Conservation (phyloP, 2,113 vertebrate species). For the Chelonoidis abingdonii region DNA sequence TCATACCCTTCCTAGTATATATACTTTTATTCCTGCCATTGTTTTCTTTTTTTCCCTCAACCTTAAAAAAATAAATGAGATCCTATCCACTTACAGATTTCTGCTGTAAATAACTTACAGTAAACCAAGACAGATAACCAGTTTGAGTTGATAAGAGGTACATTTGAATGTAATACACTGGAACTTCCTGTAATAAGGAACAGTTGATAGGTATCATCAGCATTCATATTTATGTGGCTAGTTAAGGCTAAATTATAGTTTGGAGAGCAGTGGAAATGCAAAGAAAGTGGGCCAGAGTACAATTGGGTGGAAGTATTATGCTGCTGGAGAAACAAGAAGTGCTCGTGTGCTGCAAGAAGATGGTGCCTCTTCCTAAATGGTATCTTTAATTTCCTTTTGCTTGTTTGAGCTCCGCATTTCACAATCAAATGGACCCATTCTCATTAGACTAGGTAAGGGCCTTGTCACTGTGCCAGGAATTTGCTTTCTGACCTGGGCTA, state of each 20-base stretch:
- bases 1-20: neutral
- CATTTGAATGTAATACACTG: neutral
- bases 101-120: neutral
- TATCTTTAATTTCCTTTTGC: neutral
- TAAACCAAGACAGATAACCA: neutral
- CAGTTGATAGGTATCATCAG: constrained; percentile 2
- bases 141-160: neutral
- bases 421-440: neutral
- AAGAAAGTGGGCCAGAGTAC: fast-evolving
- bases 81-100: neutral
- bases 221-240: neutral
- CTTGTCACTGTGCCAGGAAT: neutral
- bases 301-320: neutral
- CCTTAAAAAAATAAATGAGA: neutral
- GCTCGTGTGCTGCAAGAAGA: neutral
- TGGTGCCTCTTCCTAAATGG: neutral
- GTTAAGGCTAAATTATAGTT: neutral
- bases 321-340: neutral
- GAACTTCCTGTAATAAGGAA: neutral
- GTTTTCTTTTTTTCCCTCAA: neutral
- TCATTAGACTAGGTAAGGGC: neutral
- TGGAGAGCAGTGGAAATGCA: neutral
- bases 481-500: neutral
- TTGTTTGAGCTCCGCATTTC: neutral
- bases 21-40: neutral